Conservation (phyloP, 2,797 vertebrate species). For the Lutjanus campechanus region DNA sequence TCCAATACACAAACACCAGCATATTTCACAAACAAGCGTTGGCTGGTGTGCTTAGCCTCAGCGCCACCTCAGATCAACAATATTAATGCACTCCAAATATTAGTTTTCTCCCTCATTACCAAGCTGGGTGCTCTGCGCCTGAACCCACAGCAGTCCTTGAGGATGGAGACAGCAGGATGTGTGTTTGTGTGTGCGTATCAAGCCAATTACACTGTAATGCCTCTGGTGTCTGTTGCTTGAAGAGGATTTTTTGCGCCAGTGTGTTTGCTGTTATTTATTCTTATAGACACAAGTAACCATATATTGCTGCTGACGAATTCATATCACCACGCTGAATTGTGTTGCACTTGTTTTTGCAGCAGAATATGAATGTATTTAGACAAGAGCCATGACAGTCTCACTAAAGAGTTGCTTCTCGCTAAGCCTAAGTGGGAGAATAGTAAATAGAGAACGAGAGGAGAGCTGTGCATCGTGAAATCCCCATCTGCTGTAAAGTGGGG, state of each 20-base stretch:
- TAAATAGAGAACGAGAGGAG: slow-evolving; percentile 77
- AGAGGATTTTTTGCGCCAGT: slow-evolving; percentile 21
- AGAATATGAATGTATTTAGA: slow-evolving; percentile 67
- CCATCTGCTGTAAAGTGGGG: slow-evolving; percentile 81
- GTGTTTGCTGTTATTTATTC: slow-evolving; percentile 59
- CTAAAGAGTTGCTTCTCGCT: slow-evolving; percentile 70
- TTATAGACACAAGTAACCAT: slow-evolving; percentile 50
- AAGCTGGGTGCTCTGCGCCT: slow-evolving; percentile 60
- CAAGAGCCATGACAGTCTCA: slow-evolving; percentile 56
- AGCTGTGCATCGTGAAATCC: slow-evolving; percentile 79
- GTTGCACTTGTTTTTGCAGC: slow-evolving; percentile 63
- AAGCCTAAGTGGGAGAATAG: slow-evolving; percentile 77
- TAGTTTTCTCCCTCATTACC: slow-evolving; percentile 79
- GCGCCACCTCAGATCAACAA: slow-evolving; percentile 74
- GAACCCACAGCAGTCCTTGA: slow-evolving; percentile 71
- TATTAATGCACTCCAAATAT: slow-evolving; percentile 83
- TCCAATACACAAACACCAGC: slow-evolving; percentile 54
- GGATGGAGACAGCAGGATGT: slow-evolving; percentile 59
- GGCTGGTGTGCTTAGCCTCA: slow-evolving; percentile 64
- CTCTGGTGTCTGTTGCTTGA: slow-evolving; percentile 39
- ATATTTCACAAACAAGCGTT: slow-evolving; percentile 66
- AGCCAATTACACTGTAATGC: slow-evolving; percentile 52
- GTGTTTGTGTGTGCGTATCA: slow-evolving; percentile 49
- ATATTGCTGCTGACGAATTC: slow-evolving; percentile 62
- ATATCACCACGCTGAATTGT: slow-evolving; percentile 44